A percentile compares a stretch with the other conserved stretches of the same genome.
These are phyloP conservation scores for Chrysochloris asiatica DNA, from an alignment of 2,113 vertebrate species.

Conservation along the genomic window DNA sequence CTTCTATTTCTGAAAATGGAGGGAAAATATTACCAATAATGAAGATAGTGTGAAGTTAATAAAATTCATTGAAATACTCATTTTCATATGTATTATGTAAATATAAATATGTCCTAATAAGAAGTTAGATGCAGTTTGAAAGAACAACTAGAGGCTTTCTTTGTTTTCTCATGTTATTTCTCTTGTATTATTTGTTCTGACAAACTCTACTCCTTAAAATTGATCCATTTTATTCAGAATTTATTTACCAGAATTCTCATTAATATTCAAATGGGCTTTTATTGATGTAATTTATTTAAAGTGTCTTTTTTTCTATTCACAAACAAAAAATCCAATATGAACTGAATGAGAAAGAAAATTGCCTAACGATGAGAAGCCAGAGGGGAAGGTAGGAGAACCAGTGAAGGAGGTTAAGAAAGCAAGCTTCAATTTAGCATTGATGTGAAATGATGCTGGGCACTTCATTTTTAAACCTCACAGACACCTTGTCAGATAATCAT, in stretches of 20 bases:
- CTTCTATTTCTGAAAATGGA: background rate
- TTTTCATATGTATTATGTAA: constrained; percentile 23
- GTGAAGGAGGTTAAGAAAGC: background rate
- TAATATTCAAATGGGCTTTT: constrained; percentile 7
- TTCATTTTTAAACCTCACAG: constrained; percentile 30
- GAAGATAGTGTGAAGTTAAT: constrained; percentile 43
- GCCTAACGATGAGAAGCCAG: background rate
- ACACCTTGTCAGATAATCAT: background rate
- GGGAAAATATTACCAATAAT: background rate
- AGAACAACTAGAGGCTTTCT: background rate
- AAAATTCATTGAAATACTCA: constrained; percentile 28
- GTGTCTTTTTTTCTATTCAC: background rate
- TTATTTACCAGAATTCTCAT: constrained; percentile 43
- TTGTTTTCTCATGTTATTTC: background rate
- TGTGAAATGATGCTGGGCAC: background rate
- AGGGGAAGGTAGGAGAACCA: background rate
- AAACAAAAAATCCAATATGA: background rate
- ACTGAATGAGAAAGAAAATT: background rate
- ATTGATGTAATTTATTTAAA: constrained; percentile 15
- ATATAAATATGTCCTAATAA: constrained; percentile 17
- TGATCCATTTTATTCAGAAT: background rate
- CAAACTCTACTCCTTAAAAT: constrained; percentile 25
- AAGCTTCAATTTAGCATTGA: background rate
- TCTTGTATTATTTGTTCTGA: constrained; percentile 40
- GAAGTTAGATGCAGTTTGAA: constrained; percentile 9